Base-by-base conservation (phyloP, 2,113 vertebrate genomes). In the Tapirus terrestris region DNA sequence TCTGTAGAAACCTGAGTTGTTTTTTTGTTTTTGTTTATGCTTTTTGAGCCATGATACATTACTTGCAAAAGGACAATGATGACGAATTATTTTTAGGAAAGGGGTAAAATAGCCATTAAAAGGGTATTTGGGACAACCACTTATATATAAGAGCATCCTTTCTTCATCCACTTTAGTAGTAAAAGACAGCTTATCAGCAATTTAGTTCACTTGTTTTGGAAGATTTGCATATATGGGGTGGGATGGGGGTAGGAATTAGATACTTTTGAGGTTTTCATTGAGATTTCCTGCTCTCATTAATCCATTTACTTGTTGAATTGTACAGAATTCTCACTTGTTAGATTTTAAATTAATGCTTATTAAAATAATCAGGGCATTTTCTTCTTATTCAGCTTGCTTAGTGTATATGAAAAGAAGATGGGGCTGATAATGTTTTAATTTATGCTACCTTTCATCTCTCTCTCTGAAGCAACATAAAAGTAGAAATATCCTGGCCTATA, bases 341-440 rank as follows among this genome's bases (percentile, higher is more conserved):
- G 90, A 80, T 86, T 79, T 73, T 90, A 79, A 92, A 92, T 82
- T n/a, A 96, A 27, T 88, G 27, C n/a, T 63, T 96, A 39, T 89
- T 73, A 80, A 58, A 80, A 58, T 94, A 80, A 85, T 89, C 48
- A 81, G 45, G 2, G 29, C 70, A 58, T 39, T 60, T 85, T 88
- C 16, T 73, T 93, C 73, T 79, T 51, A 61, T 79, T 90, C 76
- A 92, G 33, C 43, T 72, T 61, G 18, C 51, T 86, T 82, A 20
- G 3, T 82, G n/a, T 61, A 4, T 61, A 33, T 45, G 27, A 94
- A 77, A 92, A 76, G 36, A 63, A 92, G 48, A 48, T n/a, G 36
- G 51, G 4, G 18, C 18, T 53, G 43, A 65, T 3, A 14, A 12
- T 93, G 6, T 33, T 94, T 86, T 68, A 56, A 81, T 80, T 89